Base-by-base conservation (phyloP, 2,113 vertebrate species). In the Elephas maximus region DNA sequence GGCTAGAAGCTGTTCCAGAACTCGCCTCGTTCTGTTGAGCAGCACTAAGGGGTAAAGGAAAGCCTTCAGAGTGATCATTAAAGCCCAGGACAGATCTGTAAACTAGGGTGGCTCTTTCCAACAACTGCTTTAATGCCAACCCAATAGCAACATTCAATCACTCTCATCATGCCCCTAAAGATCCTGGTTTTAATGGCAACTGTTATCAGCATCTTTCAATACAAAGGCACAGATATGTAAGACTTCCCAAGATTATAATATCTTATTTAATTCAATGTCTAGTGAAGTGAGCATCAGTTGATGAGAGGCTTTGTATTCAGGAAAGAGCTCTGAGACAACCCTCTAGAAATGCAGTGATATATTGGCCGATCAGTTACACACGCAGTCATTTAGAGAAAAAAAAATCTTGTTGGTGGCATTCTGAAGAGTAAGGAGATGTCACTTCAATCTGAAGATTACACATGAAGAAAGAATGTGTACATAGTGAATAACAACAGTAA, bases 301-400 rank as follows among this genome's bases (percentile, higher is more conserved):
- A 5, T 18, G 1, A 86, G 28, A 48, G 14, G 28, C 6, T 3
- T 3, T 15, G 14, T 18, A 10, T 45, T 85, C 84, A 65, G 10
- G 41, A n/a, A 37, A 33, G 67, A 33, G 3, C 8, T 63, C 23
- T 4, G 30, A 60, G 9, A n/a, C 2, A 45, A 6, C 37, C n/a
- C 15, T 51, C 63, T 8, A 37, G 67, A 73, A 37, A 51, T 4
- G 30, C 10, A 30, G 21, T 33, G 18, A 17, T 1, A 20, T 5
- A 2, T 17, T 7, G n/a, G 28, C 0, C 3, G 11, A n/a, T n/a
- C 11, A n/a, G 45, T 44, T 48, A 41, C 3, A 23, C 0, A 14
- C 11, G 12, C 7, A 15, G 12, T 21, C 28, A 23, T 12, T 53
- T 17, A 57, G 45, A 76, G 82, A 71, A 62, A 28, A 6, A 2